Conservation (phyloP, 2,113 vertebrate species). For the Pampusana beccarii region DNA sequence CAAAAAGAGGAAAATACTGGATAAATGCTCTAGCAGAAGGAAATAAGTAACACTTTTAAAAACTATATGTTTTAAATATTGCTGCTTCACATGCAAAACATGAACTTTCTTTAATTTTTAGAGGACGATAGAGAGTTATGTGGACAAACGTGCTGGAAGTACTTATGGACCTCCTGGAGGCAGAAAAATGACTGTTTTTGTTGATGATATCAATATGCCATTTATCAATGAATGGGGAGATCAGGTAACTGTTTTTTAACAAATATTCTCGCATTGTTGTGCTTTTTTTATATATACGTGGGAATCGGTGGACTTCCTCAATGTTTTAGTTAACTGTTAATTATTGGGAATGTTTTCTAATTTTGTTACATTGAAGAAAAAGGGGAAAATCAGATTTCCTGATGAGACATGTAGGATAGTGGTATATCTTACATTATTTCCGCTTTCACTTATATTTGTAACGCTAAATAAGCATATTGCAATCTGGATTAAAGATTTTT, state of each 20-base stretch:
- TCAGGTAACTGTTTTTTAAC: constrained; percentile 68
- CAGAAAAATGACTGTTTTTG: constrained; percentile 82
- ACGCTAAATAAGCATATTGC: not conserved
- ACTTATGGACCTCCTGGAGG: constrained; percentile 81
- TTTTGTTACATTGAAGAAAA: not conserved
- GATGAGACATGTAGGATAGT: not conserved
- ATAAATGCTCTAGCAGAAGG: not conserved
- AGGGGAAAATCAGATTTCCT: not conserved
- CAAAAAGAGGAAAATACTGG: not conserved
- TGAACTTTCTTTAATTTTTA: constrained; percentile 25
- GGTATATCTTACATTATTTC: not conserved
- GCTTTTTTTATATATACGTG: not conserved
- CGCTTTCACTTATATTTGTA: not conserved
- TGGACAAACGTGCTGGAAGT: constrained; percentile 80
- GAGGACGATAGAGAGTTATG: constrained; percentile 81
- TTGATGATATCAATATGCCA: constrained; percentile 85
- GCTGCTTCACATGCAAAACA: not conserved
- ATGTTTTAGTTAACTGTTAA: not conserved
- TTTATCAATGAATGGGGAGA: constrained; percentile 85
- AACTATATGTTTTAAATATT: not conserved
- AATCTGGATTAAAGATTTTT: not conserved
- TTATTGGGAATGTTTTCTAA: not conserved
- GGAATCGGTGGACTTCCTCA: not conserved
- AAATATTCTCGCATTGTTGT: not conserved
- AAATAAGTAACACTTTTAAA: not conserved